These are phyloP conservation scores for Agapornis canus DNA, from an alignment of 2,797 vertebrate genomes.

Conservation along the genomic window DNA sequence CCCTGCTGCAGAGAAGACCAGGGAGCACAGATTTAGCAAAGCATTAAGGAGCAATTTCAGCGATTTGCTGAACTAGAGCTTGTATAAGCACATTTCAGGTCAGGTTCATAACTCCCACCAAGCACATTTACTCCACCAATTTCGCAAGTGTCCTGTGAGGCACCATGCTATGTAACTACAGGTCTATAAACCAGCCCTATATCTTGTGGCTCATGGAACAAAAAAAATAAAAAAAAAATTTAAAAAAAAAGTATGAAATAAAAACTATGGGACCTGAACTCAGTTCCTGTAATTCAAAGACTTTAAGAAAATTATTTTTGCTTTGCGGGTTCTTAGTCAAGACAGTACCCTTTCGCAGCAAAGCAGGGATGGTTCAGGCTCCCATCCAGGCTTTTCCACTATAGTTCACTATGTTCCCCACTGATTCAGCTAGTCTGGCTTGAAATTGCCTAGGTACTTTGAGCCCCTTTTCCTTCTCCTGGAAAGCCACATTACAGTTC, in stretches of 20 bases:
- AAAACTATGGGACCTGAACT: neutral
- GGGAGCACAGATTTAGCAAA: neutral
- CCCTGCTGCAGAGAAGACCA: fast-evolving
- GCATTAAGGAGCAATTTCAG: neutral
- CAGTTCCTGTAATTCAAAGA: neutral
- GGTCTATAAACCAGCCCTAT: neutral
- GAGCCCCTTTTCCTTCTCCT: neutral
- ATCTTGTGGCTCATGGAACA: neutral
- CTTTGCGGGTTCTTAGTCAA: neutral
- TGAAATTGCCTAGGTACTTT: neutral
- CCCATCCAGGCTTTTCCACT: neutral
- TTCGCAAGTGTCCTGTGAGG: neutral
- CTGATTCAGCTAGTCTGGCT: neutral
- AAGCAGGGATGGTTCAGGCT: neutral
- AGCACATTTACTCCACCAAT: fast-evolving
- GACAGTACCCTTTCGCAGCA: neutral
- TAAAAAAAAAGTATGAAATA: neutral
- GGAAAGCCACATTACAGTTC: neutral
- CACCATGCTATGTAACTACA: fast-evolving
- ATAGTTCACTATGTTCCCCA: neutral
- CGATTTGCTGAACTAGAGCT: neutral
- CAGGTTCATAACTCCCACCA: fast-evolving
- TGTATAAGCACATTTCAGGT: neutral
- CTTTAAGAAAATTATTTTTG: neutral
- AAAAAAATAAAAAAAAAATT: neutral